Evolutionary conservation across 2,797 vertebrate genomes (phyloP), one percentile per base, ranked within the genome.

Genomic region (Helicolenus hilgendorfi): DNA sequence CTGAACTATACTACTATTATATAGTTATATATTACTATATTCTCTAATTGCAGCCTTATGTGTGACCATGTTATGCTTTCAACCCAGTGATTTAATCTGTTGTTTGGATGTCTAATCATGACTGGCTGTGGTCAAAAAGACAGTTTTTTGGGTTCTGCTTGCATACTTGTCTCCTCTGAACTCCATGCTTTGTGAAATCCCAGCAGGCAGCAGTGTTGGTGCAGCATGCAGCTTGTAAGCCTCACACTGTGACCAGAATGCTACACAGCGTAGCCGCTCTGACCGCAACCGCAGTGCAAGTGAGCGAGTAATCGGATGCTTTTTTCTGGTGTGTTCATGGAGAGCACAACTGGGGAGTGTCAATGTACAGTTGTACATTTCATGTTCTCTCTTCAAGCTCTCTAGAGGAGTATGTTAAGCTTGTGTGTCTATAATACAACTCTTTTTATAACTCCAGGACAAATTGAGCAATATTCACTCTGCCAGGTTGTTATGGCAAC

Each of bases 401-500:
- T 82, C 26, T 10, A 13, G 11, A 59, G 59, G 78, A 83, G 81
- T 78, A 14, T 0, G 64, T 76, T 64, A 35, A 69, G 72, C 38
- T 62, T 71, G 26, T 31, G 33, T 58, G 4, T 68, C 75, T 77
- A 73, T 78, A 24, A 77, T 85, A 84, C 83, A 87, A 79, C 36
- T 36, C 68, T 56, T 59, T 77, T 62, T 79, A 84, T 73, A 22
- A 88, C 72, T 86, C 77, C 58, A 79, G 80, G 89, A 89, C 91
- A 91, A 89, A 85, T 89, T 90, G 74, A 91, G 88, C 85, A 90
- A 89, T 82, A 78, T 85, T 59, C 38, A 2, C 59, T 76, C 72
- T 94, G 95, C 92, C 95, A 95, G 90, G 96, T 97, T 96, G 91
- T 87, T 83, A 96, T 95, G 84, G 88, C 87, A 96, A 96, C 96